Evolutionary conservation across 2,888 invertebrate genomes (phyloP).

Genomic region (Drosophila anomalata): DNA sequence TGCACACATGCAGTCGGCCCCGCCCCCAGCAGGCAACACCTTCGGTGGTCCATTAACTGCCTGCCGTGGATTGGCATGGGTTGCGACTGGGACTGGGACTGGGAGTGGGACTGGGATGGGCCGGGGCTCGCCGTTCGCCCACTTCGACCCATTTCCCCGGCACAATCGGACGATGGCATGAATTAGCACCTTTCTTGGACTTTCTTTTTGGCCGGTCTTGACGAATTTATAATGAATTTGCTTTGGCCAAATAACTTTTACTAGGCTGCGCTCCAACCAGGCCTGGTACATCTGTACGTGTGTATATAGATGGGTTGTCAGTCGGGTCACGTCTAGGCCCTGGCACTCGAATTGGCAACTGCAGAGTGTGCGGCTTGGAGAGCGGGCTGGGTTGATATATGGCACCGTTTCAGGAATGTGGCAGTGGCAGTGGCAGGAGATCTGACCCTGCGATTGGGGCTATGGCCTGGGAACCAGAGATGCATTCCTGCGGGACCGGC

Average conservation of each 20-base stretch:
- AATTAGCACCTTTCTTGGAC: slow-evolving; percentile 77
- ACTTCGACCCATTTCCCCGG: slow-evolving; percentile 64
- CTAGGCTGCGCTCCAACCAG: slow-evolving; percentile 38
- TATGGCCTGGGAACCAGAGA: not conserved
- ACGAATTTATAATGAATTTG: slow-evolving; percentile 74
- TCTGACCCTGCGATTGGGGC: slow-evolving; percentile 29
- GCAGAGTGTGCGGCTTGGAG: slow-evolving; percentile 15
- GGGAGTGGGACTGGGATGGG: not conserved
- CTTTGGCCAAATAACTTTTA: slow-evolving; percentile 73
- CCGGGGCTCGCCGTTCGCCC: slow-evolving; percentile 23
- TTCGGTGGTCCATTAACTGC: slow-evolving; percentile 46
- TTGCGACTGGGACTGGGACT: not conserved
- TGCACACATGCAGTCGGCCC: slow-evolving; percentile 23
- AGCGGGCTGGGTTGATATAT: slow-evolving; percentile 33
- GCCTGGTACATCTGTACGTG: slow-evolving; percentile 1
- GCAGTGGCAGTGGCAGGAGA: slow-evolving; percentile 16
- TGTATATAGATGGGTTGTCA: slow-evolving; percentile 18
- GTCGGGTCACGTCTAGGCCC: slow-evolving; percentile 39
- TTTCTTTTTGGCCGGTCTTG: slow-evolving; percentile 70
- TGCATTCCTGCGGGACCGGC: slow-evolving; percentile 31
- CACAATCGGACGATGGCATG: slow-evolving; percentile 61
- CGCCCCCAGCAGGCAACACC: slow-evolving; percentile 43
- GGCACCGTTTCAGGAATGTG: slow-evolving; percentile 21
- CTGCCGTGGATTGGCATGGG: slow-evolving; percentile 34
- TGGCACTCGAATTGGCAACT: slow-evolving; percentile 34